Conservation (phyloP, 1,140 invertebrate species). For the Melanaphis sacchari region DNA sequence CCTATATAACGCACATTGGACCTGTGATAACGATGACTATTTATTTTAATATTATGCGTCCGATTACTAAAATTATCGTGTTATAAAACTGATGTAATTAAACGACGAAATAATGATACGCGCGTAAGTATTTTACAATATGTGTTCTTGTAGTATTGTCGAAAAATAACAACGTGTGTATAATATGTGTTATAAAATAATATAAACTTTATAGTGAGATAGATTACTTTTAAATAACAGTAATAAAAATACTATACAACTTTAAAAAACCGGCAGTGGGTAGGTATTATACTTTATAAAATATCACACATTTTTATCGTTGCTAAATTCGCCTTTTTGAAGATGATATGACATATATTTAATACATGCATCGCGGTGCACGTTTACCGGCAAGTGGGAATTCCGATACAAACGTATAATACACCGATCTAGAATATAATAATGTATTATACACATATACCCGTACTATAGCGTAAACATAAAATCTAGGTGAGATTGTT, state of each 20-base stretch:
- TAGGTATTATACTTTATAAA: too few species aligned
- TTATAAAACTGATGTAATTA: slow-evolving; percentile 12
- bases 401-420: neutral
- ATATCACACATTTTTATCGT: neutral
- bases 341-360: neutral
- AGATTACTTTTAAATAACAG: neutral
- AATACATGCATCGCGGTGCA: neutral
- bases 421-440: neutral
- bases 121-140: neutral
- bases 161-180: neutral
- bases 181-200: neutral
- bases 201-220: neutral
- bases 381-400: neutral
- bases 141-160: neutral
- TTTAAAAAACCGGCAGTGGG: too few species aligned
- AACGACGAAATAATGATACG: neutral
- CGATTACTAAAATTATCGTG: slow-evolving; percentile 4
- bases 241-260: too few species aligned
- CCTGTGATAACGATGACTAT: neutral
- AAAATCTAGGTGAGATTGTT: slow-evolving; percentile 2
- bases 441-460: neutral
- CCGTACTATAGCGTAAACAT: neutral
- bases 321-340: neutral
- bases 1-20: neutral
- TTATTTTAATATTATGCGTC: neutral